These are phyloP conservation scores for Chitala chitala DNA, from an alignment of 2,113 vertebrate species.

Conservation along the genomic window DNA sequence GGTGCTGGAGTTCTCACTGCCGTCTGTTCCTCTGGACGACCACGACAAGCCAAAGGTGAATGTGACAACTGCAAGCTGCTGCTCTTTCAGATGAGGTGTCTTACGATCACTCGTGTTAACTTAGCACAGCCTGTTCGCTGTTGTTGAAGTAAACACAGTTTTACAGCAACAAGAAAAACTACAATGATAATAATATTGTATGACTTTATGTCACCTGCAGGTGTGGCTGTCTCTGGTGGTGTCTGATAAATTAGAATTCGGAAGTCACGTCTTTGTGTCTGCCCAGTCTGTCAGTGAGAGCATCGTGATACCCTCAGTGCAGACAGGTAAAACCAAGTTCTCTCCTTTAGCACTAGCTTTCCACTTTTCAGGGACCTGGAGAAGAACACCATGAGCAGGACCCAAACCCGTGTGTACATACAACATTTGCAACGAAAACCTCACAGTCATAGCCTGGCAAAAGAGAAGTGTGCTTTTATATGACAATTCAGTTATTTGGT, in stretches of 20 bases:
- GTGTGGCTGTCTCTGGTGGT: conserved; percentile 47
- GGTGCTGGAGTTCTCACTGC: conserved; percentile 37
- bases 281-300: not conserved
- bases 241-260: conserved; percentile 32
- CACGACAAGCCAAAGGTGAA: conserved; percentile 33
- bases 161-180: not conserved
- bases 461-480: not conserved
- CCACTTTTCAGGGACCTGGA: not conserved
- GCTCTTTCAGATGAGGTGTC: too few species aligned
- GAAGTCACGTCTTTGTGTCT: conserved; percentile 40
- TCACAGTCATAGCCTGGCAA: not conserved
- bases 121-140: too few species aligned
- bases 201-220: conserved; percentile 20
- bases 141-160: not conserved
- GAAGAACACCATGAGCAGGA: not conserved
- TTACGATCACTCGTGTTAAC: too few species aligned
- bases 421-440: too few species aligned
- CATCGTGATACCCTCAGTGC: conserved; percentile 42
- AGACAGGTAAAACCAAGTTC: conserved; percentile 42
- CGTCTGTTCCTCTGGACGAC: conserved; percentile 3
- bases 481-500: not conserved
- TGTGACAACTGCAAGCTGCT: not conserved
- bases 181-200: not conserved
- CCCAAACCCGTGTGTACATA: too few species aligned
- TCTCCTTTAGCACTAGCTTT: not conserved